Evolutionary conservation across 2,888 invertebrate species (phyloP).

Genomic region (Lepas anatifera): DNA sequence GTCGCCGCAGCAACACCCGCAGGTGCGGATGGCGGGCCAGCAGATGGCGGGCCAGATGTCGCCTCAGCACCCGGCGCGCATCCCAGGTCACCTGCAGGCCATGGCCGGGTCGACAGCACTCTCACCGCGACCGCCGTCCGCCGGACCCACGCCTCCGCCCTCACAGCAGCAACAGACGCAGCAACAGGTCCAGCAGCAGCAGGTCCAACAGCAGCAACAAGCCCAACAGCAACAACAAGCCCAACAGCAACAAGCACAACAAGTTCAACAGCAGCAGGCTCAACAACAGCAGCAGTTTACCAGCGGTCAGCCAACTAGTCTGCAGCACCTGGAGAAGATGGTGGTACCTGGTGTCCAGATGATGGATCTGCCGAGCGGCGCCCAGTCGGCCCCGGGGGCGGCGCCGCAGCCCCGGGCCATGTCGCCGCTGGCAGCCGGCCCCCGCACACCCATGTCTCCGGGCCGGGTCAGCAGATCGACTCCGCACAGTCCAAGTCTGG

Average conservation of each 20-base stretch:
- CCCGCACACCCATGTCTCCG: neutral
- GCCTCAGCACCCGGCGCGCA: neutral
- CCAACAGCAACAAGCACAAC: neutral
- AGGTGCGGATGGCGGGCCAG: neutral
- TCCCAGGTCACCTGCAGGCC: neutral
- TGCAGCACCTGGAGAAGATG: constrained; percentile 67
- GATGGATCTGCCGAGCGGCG: constrained; percentile 2
- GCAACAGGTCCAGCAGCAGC: neutral
- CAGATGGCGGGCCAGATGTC: constrained; percentile 2
- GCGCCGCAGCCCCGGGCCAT: neutral
- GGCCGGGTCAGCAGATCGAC: neutral
- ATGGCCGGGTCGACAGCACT: neutral
- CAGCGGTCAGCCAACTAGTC: constrained; percentile 26
- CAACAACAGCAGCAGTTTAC: neutral
- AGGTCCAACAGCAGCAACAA: neutral
- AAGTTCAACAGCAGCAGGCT: neutral
- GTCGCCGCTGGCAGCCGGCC: neutral
- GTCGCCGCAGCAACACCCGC: neutral
- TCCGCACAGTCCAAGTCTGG: constrained; percentile 1
- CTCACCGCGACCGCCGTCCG: neutral
- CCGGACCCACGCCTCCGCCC: neutral
- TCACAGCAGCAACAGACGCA: neutral
- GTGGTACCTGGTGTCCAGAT: constrained; percentile 54
- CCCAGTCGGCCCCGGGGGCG: neutral
- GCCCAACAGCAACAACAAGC: neutral